Conservation (phyloP, 2,113 vertebrate species). For the Onychostoma macrolepis region DNA sequence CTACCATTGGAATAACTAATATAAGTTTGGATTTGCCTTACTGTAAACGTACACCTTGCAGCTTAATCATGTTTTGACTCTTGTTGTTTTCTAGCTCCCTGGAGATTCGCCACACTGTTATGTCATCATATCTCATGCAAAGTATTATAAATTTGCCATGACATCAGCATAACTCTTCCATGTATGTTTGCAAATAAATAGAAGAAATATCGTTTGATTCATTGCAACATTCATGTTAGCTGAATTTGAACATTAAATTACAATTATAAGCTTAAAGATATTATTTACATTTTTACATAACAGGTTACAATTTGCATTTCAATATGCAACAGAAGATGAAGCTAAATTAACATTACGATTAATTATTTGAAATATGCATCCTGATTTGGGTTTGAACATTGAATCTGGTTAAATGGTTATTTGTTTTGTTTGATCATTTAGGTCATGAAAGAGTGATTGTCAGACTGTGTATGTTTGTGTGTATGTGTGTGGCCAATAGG, state of each 20-base stretch:
- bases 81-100: not conserved
- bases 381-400: conserved; percentile 1
- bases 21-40: not conserved
- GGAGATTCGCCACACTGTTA: not conserved
- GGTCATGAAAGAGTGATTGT: conserved; percentile 15
- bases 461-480: not conserved
- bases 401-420: not conserved
- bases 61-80: not conserved
- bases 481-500: not conserved
- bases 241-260: not conserved
- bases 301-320: conserved; percentile 27
- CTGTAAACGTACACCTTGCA: not conserved
- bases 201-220: not conserved
- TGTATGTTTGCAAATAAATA: conserved; percentile 10
- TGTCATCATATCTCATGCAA: not conserved
- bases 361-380: conserved; percentile 10
- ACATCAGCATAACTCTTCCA: not conserved
- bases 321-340: conserved; percentile 25
- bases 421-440: not conserved
- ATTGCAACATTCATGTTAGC: not conserved
- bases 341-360: conserved; percentile 23
- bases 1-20: not conserved
- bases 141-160: not conserved
- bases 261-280: not conserved
- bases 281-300: conserved; percentile 12